Evolutionary conservation across 2,888 invertebrate genomes (phyloP), one percentile per base, ranked within the genome.

Genomic region (Diplolepis rosae): DNA sequence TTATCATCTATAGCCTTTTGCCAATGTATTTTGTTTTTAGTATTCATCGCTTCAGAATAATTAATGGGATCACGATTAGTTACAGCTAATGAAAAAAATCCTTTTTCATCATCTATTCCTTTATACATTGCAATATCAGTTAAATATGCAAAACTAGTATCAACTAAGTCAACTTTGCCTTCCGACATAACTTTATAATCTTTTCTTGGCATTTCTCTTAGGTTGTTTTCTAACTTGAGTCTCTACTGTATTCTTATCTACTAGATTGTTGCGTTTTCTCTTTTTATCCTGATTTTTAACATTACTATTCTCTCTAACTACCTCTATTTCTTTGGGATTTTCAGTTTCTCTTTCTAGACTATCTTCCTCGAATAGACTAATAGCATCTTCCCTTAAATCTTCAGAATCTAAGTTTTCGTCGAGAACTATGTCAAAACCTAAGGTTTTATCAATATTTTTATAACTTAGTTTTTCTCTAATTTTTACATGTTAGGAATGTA

Each of bases 401-500:
- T 39, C 11, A 52, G 48, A 30, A 30, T 30, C 30, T 30, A 6
- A 30, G 30, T 30, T 30, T 30, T 30, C 30, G 30, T 30, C 30
- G 4, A 6, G 30, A 30, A 30, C 4, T 30, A 6, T 30, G 30
- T 30, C 30, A 30, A 30, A 30, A 30, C 6, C 4, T 30, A 5
- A 30, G 30, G 32, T 27, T 66, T 6, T 48, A n/a, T 24, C 15
- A 18, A 68, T 65, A 42, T 54, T 42, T 66, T 35, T 76, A 68
- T 65, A 75, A 1, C 73, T 68, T 22, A 72, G n/a, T 70, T 75
- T 75, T 54, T 75, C 70, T 35, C 70, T 73, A 75, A 15, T 73
- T 68, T 69, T 66, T 22, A 72, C 74, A 69, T 76, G 68, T 70
- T 74, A 56, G 27, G 70, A 66, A 28, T 66, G 45, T 32, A 66